phyloP scores from a whole-genome alignment of 2,797 vertebrate genomes.

The Enteromius trimaculatus region DNA sequence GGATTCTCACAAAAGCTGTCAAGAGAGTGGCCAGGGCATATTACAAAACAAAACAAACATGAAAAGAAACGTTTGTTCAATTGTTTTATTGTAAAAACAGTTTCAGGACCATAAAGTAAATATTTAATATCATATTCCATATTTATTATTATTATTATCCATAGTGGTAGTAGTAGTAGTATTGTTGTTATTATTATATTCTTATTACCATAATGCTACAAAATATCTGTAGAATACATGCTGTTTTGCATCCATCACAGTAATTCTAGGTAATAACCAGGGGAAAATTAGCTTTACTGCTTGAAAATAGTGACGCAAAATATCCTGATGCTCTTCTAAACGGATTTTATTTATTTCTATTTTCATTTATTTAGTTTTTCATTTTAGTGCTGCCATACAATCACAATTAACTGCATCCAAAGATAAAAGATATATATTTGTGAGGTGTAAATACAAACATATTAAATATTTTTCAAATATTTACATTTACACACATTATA shows the following conservation, averaged over 20 bases:
- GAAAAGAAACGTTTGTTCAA: not conserved
- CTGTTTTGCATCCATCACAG: not conserved
- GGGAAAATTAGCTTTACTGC: not conserved
- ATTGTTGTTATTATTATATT: not conserved
- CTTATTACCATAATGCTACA: not conserved
- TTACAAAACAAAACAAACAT: not conserved
- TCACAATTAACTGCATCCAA: too few relatives aligned
- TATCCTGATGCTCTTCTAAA: not conserved
- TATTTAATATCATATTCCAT: not conserved
- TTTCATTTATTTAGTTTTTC: not conserved
- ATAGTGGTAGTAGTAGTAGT: not conserved
- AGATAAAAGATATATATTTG: too few relatives aligned
- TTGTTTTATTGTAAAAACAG: not conserved
- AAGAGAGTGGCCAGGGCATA: too few relatives aligned
- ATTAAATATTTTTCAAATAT: too few relatives aligned
- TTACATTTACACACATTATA: too few relatives aligned
- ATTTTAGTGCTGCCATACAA: too few relatives aligned
- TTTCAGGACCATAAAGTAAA: not conserved
- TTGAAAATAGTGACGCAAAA: not conserved
- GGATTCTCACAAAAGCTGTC: not conserved
- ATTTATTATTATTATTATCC: not conserved
- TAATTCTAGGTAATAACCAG: not conserved
- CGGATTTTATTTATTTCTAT: not conserved
- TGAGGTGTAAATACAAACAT: too few relatives aligned
- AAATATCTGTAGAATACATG: not conserved